A percentile compares a stretch with the other conserved stretches of the same genome.
Evolutionary conservation across 2,113 vertebrate genomes (phyloP).

Genomic region (Lasiurus cinereus): DNA sequence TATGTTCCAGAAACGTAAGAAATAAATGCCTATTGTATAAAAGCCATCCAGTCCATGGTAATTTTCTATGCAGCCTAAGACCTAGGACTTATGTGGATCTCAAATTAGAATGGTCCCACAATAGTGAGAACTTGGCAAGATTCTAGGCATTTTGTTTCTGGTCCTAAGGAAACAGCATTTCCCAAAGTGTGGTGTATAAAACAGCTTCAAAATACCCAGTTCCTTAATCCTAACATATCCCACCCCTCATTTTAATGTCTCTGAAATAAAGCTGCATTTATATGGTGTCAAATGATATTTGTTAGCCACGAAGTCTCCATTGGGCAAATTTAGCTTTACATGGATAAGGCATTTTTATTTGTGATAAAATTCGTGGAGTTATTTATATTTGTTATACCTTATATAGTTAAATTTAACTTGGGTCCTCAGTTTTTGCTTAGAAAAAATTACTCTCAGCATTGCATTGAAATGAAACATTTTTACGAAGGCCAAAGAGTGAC

Average conservation of each 20-base stretch:
- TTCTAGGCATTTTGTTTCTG: not conserved
- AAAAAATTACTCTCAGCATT: not conserved
- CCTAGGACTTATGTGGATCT: not conserved
- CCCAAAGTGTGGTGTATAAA: not conserved
- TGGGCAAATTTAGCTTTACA: not conserved
- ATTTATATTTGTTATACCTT: not conserved
- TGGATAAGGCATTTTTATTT: not conserved
- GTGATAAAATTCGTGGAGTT: not conserved
- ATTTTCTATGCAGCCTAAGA: not conserved
- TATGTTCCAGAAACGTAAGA: conserved; percentile 1
- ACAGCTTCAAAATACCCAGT: not conserved
- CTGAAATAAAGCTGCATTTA: not conserved
- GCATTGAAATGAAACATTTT: conserved; percentile 33
- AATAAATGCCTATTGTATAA: not conserved
- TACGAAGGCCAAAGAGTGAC: conserved; percentile 42
- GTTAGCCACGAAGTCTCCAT: not conserved
- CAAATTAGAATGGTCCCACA: not conserved
- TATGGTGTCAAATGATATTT: not conserved
- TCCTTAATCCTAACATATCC: not conserved
- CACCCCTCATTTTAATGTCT: not conserved
- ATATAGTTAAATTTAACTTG: conserved; percentile 39
- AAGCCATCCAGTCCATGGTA: not conserved
- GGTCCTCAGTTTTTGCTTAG: not conserved
- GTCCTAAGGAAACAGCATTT: not conserved
- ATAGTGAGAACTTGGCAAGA: not conserved